Base-by-base conservation (phyloP, 2,797 vertebrate species). In the Pseudocheirus occidentalis region DNA sequence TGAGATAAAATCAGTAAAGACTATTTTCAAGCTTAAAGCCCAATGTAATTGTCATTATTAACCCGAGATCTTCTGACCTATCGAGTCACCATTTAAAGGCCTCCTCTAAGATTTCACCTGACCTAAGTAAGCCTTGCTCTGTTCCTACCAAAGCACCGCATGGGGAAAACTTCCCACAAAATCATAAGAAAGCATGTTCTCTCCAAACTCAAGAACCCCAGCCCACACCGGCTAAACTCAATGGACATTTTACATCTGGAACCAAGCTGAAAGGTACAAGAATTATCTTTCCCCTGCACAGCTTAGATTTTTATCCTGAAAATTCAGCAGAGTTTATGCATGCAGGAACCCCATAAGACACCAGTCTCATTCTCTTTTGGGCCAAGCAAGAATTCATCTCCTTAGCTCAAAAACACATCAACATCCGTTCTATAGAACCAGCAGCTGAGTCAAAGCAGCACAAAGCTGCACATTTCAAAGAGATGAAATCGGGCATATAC, bases 321-420 rank as follows among this genome's bases (percentile, higher is more conserved):
- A 50, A 94, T 58, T 93, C 93, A 96, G 81, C 92, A 96, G 90
- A 31, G 27, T 81, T 95, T 95, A 95, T 91, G 0, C 52, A 95
- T 73, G 54, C 40, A 87, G 90, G 58, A 27, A 21, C 56, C 97
- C 96, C 96, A 91, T 73, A 96, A 97, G 97, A 93, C 0, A 4
- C 13, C 96, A 95, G 97, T 91, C 0, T 95, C 95, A 98, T 97
- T 98, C 95, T 94, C 89, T 97, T 97, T 96, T 97, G 95, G 73
- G 94, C 73, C 97, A 55, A 97, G 97, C 94, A 96, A 50, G 97
- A 94, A 93, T 93, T 94, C 90, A 95, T 94, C 97, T 97, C 97
- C 93, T 95, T 91, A 62, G 50, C 92, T 97, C 59, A 94, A 92
- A 96, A 93, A 91, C 31, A 52, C 73, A 91, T 93, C 94, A 93